Evolutionary conservation across 1,140 invertebrate genomes (phyloP), one percentile per base, ranked within the genome.

Genomic region (Ceratitis capitata): DNA sequence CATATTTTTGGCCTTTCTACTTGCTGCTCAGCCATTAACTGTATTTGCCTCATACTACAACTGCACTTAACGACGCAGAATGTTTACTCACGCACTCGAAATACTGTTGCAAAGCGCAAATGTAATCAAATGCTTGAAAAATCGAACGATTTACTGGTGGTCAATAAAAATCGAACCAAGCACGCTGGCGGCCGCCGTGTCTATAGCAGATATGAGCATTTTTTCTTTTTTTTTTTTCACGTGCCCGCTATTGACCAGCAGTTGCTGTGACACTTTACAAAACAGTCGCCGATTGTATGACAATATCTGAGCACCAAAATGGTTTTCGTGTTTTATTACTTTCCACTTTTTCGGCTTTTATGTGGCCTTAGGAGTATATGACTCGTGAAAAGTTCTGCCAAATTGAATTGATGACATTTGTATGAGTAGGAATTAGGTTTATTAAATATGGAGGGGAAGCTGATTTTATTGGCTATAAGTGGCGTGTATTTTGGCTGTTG

Each of bases 11-110:
- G 19, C 69, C 9, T 78, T 78, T 10, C 42, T 61, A 14, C n/a
- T 26, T 61, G n/a, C n/a, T n/a, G n/a, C n/a, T n/a, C n/a, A n/a
- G 19, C 23, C 23, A 56, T 23, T 56, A 56, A 19, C 4, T 26
- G 19, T 39, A 45, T 78, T 32, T 12, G 29, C 9, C 23, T 45
- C 35, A 19, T 23, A 7, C 32, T 78, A 45, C 42, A 39, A n/a
- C n/a, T n/a, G 39, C 14, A 78, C 69, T 78, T 78, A 78, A 45
- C 39, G 39, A 45, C 23, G 69, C 35, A 1, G 19, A 47, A 78
- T 78, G 69, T 78, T 78, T 78, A 78, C 69, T 42, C 45, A 78
- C 69, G 39, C 69, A 78, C 35, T 78, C 69, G 32, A 78, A 78
- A 45, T 45, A 26, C 23, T 45, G 39, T 47, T 35, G 69, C 4